Evolutionary conservation across 2,797 vertebrate species (phyloP).

Genomic region (Yasuhikotakia modesta): DNA sequence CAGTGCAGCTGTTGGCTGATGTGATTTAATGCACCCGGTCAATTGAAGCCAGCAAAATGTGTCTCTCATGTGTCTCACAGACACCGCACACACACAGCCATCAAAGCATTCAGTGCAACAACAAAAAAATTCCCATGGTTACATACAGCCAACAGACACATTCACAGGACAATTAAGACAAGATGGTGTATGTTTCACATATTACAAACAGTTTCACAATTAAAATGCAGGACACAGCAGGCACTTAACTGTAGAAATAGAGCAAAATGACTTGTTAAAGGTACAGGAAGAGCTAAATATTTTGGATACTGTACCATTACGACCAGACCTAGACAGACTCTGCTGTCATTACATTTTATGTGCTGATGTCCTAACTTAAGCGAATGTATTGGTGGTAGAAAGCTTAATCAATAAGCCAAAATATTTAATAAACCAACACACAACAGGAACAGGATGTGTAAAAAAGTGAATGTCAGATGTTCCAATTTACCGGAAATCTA

Average conservation of each 20-base stretch:
- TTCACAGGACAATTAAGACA: conserved; percentile 39
- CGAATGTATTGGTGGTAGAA: not conserved
- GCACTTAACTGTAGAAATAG: conserved; percentile 35
- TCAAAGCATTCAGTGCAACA: conserved; percentile 65
- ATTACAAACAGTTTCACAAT: conserved; percentile 28
- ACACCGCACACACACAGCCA: conserved; percentile 43
- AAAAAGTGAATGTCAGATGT: not conserved
- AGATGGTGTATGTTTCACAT: conserved; percentile 18
- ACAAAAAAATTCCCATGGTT: conserved; percentile 42
- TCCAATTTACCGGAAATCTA: not conserved
- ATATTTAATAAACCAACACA: not conserved
- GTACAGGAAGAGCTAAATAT: not conserved
- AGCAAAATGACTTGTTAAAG: not conserved
- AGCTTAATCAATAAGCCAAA: not conserved
- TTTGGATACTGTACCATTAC: not conserved
- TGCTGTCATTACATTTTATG: not conserved
- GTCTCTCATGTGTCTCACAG: conserved; percentile 68
- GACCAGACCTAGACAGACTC: not conserved
- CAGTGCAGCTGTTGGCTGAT: conserved; percentile 13
- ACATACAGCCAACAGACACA: conserved; percentile 29
- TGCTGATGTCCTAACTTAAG: not conserved
- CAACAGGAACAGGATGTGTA: not conserved
- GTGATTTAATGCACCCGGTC: conserved; percentile 62
- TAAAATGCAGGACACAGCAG: conserved; percentile 13
- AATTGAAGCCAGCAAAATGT: conserved; percentile 66